Evolutionary conservation across 2,113 vertebrate species (phyloP).

Genomic region (Pituophis catenifer): DNA sequence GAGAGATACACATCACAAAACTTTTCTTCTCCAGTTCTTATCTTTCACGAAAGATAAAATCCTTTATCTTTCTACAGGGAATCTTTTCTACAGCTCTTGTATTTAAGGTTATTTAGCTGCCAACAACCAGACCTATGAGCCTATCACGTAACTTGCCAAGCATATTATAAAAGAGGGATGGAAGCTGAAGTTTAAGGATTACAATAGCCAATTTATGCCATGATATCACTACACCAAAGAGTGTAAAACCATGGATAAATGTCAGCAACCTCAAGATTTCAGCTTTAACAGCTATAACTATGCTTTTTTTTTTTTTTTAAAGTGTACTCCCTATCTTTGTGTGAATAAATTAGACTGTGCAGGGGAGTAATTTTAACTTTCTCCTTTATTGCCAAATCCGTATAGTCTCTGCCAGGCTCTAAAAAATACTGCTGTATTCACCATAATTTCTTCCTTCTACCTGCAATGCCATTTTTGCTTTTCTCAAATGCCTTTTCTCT

Average conservation of each 20-base stretch:
- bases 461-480: neutral
- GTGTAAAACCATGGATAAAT: neutral
- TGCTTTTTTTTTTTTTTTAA: neutral
- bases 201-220: neutral
- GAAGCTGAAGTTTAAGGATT: neutral
- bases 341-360: neutral
- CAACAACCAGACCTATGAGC: neutral
- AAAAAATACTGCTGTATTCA: neutral
- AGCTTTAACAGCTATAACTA: neutral
- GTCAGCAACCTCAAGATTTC: neutral
- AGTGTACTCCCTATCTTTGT: neutral
- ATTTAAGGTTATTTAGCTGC: neutral
- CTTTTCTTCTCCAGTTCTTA: neutral
- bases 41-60: neutral
- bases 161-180: neutral
- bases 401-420: neutral
- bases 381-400: neutral
- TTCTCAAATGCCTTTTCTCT: neutral
- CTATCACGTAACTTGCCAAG: neutral
- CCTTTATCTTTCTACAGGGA: neutral
- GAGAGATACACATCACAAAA: neutral
- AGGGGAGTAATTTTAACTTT: neutral
- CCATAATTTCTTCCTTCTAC: neutral
- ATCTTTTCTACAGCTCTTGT: neutral
- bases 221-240: neutral